Evolutionary conservation across 2,797 vertebrate species (phyloP).

Genomic region (Etheostoma nigrum): DNA sequence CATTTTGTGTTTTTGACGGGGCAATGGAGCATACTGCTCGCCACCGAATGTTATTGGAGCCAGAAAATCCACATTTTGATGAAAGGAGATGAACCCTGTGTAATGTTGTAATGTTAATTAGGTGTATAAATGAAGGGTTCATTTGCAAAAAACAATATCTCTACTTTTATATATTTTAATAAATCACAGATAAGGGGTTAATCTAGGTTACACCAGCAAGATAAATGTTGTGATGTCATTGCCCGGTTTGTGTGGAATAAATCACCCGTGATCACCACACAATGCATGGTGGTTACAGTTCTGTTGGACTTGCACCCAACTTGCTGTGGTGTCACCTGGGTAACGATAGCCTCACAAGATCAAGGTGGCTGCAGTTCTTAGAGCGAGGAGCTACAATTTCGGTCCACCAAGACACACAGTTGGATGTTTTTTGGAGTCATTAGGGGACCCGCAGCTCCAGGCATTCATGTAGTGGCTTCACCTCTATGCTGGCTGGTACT

Average conservation of each 20-base stretch:
- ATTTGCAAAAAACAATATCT: too few species aligned
- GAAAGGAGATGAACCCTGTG: slow-evolving; percentile 21
- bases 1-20: neutral
- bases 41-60: neutral
- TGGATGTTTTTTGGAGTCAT: slow-evolving; percentile 49
- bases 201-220: slow-evolving; percentile 59
- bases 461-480: slow-evolving; percentile 24
- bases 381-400: slow-evolving; percentile 30
- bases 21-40: slow-evolving; percentile 7
- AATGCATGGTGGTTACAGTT: slow-evolving; percentile 52
- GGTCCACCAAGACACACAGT: slow-evolving; percentile 36
- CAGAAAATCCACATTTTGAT: slow-evolving; percentile 34
- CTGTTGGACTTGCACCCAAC: slow-evolving; percentile 51
- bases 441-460: slow-evolving; percentile 34
- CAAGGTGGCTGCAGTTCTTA: slow-evolving; percentile 60
- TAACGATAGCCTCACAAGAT: slow-evolving; percentile 36
- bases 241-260: slow-evolving; percentile 47
- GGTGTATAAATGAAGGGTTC: too few species aligned
- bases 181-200: slow-evolving; percentile 45
- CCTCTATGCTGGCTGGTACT: slow-evolving; percentile 14
- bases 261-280: slow-evolving; percentile 63
- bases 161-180: too few species aligned
- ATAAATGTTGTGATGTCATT: slow-evolving; percentile 66
- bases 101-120: too few species aligned
- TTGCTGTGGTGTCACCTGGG: slow-evolving; percentile 36